Base-by-base conservation (phyloP, 2,888 invertebrate species). In the Caenorhabditis sp. region DNA sequence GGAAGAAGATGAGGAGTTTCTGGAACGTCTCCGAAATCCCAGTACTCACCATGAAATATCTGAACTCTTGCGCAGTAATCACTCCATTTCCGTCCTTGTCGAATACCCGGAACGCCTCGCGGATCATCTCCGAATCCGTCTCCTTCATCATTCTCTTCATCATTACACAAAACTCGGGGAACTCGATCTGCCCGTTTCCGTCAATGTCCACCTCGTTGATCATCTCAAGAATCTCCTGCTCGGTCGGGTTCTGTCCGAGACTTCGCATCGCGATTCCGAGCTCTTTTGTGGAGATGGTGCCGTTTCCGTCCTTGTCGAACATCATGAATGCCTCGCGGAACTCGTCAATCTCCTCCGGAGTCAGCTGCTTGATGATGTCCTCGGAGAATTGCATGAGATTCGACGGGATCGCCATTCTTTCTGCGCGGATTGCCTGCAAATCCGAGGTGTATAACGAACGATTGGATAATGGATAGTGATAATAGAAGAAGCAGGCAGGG, bases 171-270 rank as follows among this genome's bases (percentile, higher is more conserved):
- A 89, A 89, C 76, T 89, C 89, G 30, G 86, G 85, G 63, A 89
- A 89, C 61, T 89, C 89, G 35, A 89, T 89, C 73, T 88, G 88
- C 7, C 80, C 80, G 50, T 83, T 81, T 41, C 89, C 89, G 59
- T 89, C 89, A 45, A 89, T 87, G 66, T 89, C 89, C 46, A 89
- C 88, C 70, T 89, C 89, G 68, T 89, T 88, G 74, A 88, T 87
- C 88, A 88, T 88, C 66, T 88, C 88, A 24, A 89, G 75, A 13
- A 88, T 87, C 77, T 88, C 88, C 82, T 87, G 86, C 63, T 88
- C 88, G 1, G 88, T 88, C 11, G 89, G 89, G 56, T 89, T 89
- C 81, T 89, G 89, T n/a, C 89, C 89, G 24, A 89, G 79, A 35
- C 84, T 85, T 15, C 89, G 80, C 89, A 89, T 89, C 15, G 89